These are phyloP conservation scores for Parotocinclus haroldoi DNA, from an alignment of 2,797 vertebrate genomes.

Conservation along the genomic window DNA sequence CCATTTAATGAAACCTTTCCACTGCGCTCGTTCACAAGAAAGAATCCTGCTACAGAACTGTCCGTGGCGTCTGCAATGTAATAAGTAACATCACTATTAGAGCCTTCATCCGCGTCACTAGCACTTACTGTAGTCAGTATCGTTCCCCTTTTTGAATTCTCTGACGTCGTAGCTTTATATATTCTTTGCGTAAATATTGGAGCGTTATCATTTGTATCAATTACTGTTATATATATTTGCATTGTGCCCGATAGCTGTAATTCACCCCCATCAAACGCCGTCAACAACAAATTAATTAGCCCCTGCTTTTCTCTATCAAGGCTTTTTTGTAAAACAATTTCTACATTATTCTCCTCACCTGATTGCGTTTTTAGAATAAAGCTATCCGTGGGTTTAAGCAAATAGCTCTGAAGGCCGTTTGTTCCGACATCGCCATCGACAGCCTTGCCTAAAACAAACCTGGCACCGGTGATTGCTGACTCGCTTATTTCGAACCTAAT, in stretches of 20 bases:
- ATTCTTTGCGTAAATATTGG: conserved; percentile 58
- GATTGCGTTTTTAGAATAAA: conserved; percentile 62
- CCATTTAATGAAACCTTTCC: conserved; percentile 50
- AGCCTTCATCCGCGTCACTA: conserved; percentile 19
- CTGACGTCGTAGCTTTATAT: conserved; percentile 7
- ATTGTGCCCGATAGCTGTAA: conserved; percentile 59
- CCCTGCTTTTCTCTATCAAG: conserved; percentile 62
- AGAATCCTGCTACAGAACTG: conserved; percentile 40
- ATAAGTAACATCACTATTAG: conserved; percentile 49
- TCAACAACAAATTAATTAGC: conserved; percentile 49
- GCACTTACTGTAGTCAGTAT: conserved; percentile 36
- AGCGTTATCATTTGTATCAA: conserved; percentile 66
- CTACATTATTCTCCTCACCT: conserved; percentile 50
- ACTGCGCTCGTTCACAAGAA: conserved; percentile 43
- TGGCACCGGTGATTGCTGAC: conserved; percentile 55
- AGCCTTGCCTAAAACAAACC: conserved; percentile 63
- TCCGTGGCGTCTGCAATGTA: conserved; percentile 42
- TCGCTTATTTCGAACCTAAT: conserved; percentile 65
- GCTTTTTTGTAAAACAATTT: conserved; percentile 64
- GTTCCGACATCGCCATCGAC: conserved; percentile 53
- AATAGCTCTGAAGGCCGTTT: conserved; percentile 46
- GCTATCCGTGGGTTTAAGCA: conserved; percentile 46
- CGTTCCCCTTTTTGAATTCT: conserved; percentile 10
- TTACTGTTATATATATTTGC: conserved; percentile 58
- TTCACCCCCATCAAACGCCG: conserved; percentile 61